phyloP scores from a whole-genome alignment of 2,888 invertebrate species.

The Acronicta alni region DNA sequence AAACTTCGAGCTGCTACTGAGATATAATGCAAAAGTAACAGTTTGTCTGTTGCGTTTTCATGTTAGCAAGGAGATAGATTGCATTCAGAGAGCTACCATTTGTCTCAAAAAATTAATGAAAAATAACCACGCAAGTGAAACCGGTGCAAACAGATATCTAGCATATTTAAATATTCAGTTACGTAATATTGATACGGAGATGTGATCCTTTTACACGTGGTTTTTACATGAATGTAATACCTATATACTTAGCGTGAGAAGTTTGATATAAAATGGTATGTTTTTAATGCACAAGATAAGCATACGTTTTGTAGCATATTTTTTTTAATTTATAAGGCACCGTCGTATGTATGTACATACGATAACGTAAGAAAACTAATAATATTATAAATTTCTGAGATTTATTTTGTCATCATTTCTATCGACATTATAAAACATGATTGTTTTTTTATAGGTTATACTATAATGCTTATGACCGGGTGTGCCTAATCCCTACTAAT shows the following conservation, averaged over 20 bases:
- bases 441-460: no score
- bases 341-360: no score
- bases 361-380: not conserved
- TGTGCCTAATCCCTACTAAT: no score
- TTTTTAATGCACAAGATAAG: not conserved
- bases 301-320: not conserved
- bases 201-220: not conserved
- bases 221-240: not conserved
- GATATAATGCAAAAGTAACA: no score
- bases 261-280: not conserved
- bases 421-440: not conserved
- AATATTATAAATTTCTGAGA: not conserved
- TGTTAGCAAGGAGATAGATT: no score
- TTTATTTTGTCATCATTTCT: not conserved
- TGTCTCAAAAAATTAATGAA: no score
- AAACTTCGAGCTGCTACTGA: no score
- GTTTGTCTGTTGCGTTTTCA: no score
- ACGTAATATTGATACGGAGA: not conserved
- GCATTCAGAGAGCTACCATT: no score
- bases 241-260: not conserved
- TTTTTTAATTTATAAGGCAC: not conserved
- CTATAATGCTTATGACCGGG: no score
- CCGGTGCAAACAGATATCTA: no score
- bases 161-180: not conserved
- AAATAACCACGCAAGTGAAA: no score